Evolutionary conservation across 2,888 invertebrate genomes (phyloP), one percentile per base, ranked within the genome.

Genomic region (Aethes cnicana): DNA sequence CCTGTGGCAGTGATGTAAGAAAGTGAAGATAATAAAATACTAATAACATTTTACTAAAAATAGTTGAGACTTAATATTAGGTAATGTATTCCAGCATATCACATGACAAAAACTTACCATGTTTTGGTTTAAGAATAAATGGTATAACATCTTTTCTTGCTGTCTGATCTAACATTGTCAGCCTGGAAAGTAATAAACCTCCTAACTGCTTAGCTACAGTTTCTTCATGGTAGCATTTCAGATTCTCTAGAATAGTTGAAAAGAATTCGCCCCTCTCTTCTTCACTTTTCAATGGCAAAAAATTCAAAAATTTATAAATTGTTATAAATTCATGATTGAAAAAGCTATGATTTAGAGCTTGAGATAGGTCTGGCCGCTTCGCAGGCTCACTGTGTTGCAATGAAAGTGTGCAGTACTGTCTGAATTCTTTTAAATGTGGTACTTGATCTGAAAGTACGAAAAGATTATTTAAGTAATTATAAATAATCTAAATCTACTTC

Each of bases 241-340:
- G 83, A 62, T 92, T 93, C 46, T 92, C 90, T 42, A 94, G 88
- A 62, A 97, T 90, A 59, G 89, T 91, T 25, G 92, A 91, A 74
- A 97, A 97, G 77, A 97, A 97, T 48, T 92, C 84, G 57, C 92
- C 91, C 72, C 95, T 97, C 62, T 97, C 96, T 43, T 90, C 87
- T 61, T 94, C 94, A 49, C 90, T 90, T 77, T 97, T 97, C 25
- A 97, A 73, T 0, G 97, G 95, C 44, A 97, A 83, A 72, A 96
- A 95, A 63, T 93, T 93, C 0, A 97, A 86, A 81, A 97, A 97
- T 57, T 94, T 94, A 74, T 96, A 93, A 61, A 97, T 95, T 14
- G 92, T 88, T 55, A 97, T 93, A 74, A 97, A 97, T 67, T 96
- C 95, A 71, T 96, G 96, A 64, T 94, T 95, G 71, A 95, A 97